Evolutionary conservation across 1,140 invertebrate species (phyloP).

Genomic region (Papilio xuthus): DNA sequence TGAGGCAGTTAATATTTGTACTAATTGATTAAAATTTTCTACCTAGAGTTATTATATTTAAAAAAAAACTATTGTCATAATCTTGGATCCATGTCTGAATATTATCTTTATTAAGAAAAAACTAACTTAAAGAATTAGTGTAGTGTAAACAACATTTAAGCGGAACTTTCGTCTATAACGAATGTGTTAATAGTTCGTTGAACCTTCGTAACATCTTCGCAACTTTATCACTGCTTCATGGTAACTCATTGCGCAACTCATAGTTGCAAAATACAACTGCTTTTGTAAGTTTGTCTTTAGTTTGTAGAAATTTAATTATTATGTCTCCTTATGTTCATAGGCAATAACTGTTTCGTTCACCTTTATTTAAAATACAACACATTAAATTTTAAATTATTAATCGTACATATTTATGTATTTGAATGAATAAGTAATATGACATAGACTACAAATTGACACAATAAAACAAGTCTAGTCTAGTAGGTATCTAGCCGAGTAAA

Average conservation of each 20-base stretch:
- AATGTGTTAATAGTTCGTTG: constrained; percentile 1
- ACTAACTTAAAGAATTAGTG: not conserved
- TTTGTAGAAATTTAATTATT: constrained; percentile 12
- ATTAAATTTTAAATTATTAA: not conserved
- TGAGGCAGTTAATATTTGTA: no score
- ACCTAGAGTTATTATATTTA: no score
- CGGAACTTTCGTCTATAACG: constrained; percentile 6
- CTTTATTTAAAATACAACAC: not conserved
- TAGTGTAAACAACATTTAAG: not conserved
- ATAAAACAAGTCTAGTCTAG: not conserved
- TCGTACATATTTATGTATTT: not conserved
- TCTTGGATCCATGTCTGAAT: no score
- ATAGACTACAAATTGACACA: not conserved
- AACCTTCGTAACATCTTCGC: not conserved
- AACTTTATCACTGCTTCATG: not conserved
- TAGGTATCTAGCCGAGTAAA: not conserved
- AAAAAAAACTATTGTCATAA: no score
- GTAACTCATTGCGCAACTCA: not conserved
- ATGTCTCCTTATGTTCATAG: not conserved
- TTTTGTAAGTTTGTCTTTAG: not conserved
- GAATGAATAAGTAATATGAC: no score
- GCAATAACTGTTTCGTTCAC: not conserved
- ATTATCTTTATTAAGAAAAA: no score
- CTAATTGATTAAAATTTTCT: no score
- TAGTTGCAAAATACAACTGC: not conserved